Percentiles rank a stretch among this genome's conserved stretches.
phyloP scores from a whole-genome alignment of 2,113 vertebrate species.

The Dipodomys ordii region DNA sequence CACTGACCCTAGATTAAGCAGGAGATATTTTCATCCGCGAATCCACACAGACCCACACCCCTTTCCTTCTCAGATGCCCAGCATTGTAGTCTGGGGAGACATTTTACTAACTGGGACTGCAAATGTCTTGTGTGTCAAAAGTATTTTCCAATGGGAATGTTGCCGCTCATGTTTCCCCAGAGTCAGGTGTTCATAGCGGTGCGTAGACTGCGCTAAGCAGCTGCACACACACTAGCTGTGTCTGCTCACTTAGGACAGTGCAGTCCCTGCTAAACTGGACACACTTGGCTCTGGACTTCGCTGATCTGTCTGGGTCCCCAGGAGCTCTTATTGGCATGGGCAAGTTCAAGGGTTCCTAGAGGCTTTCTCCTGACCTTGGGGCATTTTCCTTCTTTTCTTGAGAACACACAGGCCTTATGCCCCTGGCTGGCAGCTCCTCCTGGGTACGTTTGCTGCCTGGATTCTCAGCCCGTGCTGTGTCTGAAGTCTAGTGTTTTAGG shows the following conservation, averaged over 20 bases:
- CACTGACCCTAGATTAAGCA: rapidly evolving
- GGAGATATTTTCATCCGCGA: neutral
- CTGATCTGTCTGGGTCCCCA: neutral
- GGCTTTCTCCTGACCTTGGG: slow-evolving; percentile 62
- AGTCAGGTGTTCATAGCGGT: no score
- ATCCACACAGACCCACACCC: neutral
- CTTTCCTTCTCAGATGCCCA: neutral
- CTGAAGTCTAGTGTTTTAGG: slow-evolving; percentile 58
- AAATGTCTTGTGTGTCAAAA: rapidly evolving
- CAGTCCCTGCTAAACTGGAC: neutral
- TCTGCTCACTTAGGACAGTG: neutral
- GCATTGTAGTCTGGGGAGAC: neutral
- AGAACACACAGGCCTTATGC: slow-evolving; percentile 33
- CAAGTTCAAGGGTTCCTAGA: neutral
- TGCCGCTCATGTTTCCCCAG: no score
- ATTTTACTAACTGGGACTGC: neutral
- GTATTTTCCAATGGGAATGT: no score
- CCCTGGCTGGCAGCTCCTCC: slow-evolving; percentile 54
- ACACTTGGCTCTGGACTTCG: neutral
- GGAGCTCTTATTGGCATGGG: neutral
- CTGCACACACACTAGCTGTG: no score
- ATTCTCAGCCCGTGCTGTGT: slow-evolving; percentile 63
- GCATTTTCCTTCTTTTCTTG: slow-evolving; percentile 65
- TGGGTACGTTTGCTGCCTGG: slow-evolving; percentile 66
- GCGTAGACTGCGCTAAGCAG: no score